phyloP scores from a whole-genome alignment of 35 echinoderm and acorn worm genomes.

The Strongylocentrotus purpuratus region DNA sequence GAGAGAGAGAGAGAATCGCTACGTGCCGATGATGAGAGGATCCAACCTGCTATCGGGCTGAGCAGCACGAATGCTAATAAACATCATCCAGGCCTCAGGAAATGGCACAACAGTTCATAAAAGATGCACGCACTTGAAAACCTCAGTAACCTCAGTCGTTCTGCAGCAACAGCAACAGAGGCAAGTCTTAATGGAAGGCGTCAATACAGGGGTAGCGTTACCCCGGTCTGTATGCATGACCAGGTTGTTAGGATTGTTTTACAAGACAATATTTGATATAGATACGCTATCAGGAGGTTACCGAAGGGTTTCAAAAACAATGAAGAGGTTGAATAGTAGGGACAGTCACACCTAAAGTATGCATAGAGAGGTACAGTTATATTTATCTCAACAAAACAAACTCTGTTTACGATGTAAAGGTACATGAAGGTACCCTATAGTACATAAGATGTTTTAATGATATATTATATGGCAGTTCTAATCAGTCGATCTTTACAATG shows the following conservation, averaged over 20 bases:
- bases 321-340: not conserved
- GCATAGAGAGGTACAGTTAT: not conserved
- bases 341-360: not conserved
- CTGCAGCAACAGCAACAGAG: not conserved
- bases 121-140: not conserved
- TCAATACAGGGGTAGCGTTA: slow-evolving; percentile 21
- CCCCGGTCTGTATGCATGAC: not conserved
- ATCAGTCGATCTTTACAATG: not conserved
- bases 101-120: slow-evolving; percentile 2
- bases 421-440: not conserved
- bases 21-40: not conserved
- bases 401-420: not conserved
- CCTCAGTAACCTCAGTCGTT: not conserved
- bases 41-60: not conserved
- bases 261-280: slow-evolving; percentile 42
- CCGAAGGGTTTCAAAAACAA: not conserved
- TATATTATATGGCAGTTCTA: not conserved
- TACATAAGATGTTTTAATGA: not conserved
- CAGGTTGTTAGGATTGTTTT: not conserved
- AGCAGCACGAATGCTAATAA: slow-evolving; percentile 10
- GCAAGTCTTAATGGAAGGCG: not conserved
- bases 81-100: not conserved
- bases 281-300: slow-evolving; percentile 38
- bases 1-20: not conserved
- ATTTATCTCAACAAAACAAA: not conserved